phyloP scores from a whole-genome alignment of 2,888 invertebrate species.

The Scaptomyza reducta region DNA sequence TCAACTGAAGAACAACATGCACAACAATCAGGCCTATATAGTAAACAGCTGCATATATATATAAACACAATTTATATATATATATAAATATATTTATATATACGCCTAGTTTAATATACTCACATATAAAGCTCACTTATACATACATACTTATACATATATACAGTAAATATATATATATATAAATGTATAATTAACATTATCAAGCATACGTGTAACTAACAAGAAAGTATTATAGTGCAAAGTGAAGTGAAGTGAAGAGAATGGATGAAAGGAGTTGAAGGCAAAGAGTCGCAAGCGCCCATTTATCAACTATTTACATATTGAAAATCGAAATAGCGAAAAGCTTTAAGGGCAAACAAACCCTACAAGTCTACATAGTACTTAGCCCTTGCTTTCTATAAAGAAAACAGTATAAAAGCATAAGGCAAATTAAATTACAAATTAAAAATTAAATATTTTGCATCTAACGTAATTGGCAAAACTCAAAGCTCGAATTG shows the following conservation, averaged over 20 bases:
- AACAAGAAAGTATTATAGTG: constrained; percentile 72
- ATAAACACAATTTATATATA: constrained; percentile 59
- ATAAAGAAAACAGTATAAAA: constrained; percentile 20
- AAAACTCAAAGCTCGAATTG: constrained; percentile 52
- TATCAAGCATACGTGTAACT: constrained; percentile 77
- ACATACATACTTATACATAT: constrained; percentile 19
- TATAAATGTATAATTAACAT: constrained; percentile 69
- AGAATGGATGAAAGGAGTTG: constrained; percentile 27
- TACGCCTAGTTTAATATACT: constrained; percentile 66
- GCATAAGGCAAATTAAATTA: constrained; percentile 20
- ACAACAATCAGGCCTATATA: constrained; percentile 80
- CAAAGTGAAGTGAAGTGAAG: constrained; percentile 39
- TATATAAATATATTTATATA: too few species aligned
- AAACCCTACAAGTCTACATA: constrained; percentile 43
- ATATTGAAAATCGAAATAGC: constrained; percentile 59
- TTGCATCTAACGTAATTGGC: constrained; percentile 65
- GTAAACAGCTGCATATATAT: constrained; percentile 63
- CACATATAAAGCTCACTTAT: constrained; percentile 60
- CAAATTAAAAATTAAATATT: constrained; percentile 35
- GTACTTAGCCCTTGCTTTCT: constrained; percentile 62
- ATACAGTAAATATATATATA: constrained; percentile 48
- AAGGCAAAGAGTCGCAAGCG: constrained; percentile 72
- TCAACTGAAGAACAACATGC: constrained; percentile 71
- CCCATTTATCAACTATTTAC: constrained; percentile 73
- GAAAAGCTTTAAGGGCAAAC: constrained; percentile 73